Evolutionary conservation across 2,113 vertebrate genomes (phyloP).

Genomic region (Catharus fuscescens): DNA sequence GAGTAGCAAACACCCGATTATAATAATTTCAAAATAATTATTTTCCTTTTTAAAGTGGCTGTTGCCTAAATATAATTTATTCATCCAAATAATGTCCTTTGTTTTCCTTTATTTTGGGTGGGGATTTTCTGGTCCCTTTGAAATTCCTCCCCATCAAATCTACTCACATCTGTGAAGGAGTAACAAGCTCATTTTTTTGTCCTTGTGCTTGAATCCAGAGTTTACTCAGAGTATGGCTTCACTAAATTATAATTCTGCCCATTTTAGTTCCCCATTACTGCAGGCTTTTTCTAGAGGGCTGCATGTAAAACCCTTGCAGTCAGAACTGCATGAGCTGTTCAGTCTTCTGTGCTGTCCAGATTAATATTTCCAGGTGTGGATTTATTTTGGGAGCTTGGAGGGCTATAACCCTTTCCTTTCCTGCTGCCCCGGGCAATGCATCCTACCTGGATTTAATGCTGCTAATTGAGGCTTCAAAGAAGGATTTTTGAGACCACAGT

Average conservation of each 20-base stretch:
- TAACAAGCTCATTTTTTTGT: not conserved
- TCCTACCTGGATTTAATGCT: not conserved
- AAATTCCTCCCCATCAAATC: not conserved
- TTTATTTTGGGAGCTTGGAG: not conserved
- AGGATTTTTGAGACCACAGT: not conserved
- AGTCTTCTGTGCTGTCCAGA: not conserved
- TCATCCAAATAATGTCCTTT: not conserved
- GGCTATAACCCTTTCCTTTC: not conserved
- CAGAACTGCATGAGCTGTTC: not conserved
- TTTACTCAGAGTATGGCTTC: not conserved
- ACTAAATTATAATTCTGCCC: not conserved
- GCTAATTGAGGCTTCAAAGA: not conserved
- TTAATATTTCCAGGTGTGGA: not conserved
- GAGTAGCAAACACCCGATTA: not conserved
- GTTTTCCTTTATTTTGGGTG: not conserved
- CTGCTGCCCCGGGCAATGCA: accelerated
- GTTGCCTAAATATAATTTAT: not conserved
- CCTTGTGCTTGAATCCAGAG: not conserved
- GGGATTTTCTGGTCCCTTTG: not conserved
- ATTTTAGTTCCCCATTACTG: not conserved
- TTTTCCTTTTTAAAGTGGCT: not conserved
- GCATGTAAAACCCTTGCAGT: not conserved
- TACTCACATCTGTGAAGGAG: not conserved
- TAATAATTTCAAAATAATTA: not conserved
- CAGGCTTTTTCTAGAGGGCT: not conserved